Evolutionary conservation across 2,113 vertebrate genomes (phyloP), one percentile per base, ranked within the genome.

Genomic region (Pampusana beccarii): DNA sequence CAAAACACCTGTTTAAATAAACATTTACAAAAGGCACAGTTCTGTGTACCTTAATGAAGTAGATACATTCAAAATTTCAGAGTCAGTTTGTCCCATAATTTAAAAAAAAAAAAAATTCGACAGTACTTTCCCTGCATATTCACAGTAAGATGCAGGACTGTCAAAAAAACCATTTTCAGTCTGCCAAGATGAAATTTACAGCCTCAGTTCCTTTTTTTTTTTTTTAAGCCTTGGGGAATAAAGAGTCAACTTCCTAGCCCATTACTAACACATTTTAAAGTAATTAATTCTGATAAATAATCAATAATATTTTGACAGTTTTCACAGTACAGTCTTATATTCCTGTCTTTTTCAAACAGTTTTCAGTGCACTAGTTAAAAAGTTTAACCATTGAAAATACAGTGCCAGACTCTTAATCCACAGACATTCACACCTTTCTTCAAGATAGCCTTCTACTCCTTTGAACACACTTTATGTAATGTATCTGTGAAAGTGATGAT

Each of bases 21-120:
- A 97, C 97, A 98, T 97, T 98, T 97, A 98, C 98, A 98, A 85
- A 98, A 98, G 98, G 98, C 98, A 98, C 98, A 93, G 33, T 91
- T 88, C 75, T 84, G 78, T 97, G 98, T 94, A 98, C 98, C 98
- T 98, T 97, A 95, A 97, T 93, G 92, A 94, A 97, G 95, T 96
- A 87, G 96, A 97, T 98, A 98, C 98, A 98, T 98, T 98, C 98
- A 98, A 98, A 92, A 96, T 96, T 97, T 97, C 96, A 97, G 96
- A 97, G 95, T 97, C 91, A 97, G 90, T 96, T 96, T 95, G 90
- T 93, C 88, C 95, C 97, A 95, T 96, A 90, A 96, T 89, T 96
- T 60, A 31, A 93, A 97, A 81, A 86, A 54, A 53, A n/a, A n/a
- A n/a, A n/a, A n/a, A n/a, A n/a, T n/a, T 3, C 88, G 94, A 95